phyloP scores from a whole-genome alignment of 1,140 invertebrate species.

The Drosophila chauvacae region DNA sequence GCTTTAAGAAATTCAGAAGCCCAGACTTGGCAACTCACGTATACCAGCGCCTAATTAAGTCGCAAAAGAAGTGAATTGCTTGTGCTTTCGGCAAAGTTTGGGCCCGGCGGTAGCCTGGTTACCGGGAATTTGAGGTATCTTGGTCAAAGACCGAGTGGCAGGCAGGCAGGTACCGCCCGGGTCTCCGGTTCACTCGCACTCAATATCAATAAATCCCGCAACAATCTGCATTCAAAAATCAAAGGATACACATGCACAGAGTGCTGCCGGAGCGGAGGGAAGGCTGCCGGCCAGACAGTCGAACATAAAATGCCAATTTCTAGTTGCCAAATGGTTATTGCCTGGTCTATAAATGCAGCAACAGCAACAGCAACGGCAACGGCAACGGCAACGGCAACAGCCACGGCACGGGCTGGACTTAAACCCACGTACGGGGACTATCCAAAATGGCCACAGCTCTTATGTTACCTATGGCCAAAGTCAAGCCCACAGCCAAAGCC shows the following conservation, averaged over 20 bases:
- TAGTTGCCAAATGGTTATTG: slow-evolving; percentile 82
- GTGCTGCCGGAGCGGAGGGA: slow-evolving; percentile 4
- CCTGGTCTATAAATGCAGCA: slow-evolving; percentile 60
- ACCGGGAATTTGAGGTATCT: slow-evolving; percentile 12
- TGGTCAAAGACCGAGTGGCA: slow-evolving; percentile 6
- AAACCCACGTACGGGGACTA: slow-evolving; percentile 55
- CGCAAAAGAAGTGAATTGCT: slow-evolving; percentile 15
- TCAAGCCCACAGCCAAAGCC: slow-evolving; percentile 29
- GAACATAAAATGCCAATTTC: slow-evolving; percentile 82
- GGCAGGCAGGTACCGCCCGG: background rate
- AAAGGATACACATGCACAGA: slow-evolving; percentile 64
- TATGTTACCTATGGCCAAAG: slow-evolving; percentile 44
- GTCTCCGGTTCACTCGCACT: slow-evolving; percentile 52
- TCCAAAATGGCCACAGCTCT: slow-evolving; percentile 54
- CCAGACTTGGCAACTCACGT: slow-evolving; percentile 15
- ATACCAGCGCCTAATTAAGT: slow-evolving; percentile 46
- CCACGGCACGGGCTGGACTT: slow-evolving; percentile 18
- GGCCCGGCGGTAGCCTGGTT: background rate
- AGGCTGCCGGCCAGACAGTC: slow-evolving; percentile 52
- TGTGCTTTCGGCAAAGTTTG: slow-evolving; percentile 11
- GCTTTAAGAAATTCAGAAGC: slow-evolving; percentile 69
- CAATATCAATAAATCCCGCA: slow-evolving; percentile 76
- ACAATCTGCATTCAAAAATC: slow-evolving; percentile 82
- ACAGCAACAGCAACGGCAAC: slow-evolving; percentile 5
- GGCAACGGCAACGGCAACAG: background rate